Conservation (phyloP, 30 jellyfish, hydroid and myxozoan genomes). For the Aurelia coerulea region DNA sequence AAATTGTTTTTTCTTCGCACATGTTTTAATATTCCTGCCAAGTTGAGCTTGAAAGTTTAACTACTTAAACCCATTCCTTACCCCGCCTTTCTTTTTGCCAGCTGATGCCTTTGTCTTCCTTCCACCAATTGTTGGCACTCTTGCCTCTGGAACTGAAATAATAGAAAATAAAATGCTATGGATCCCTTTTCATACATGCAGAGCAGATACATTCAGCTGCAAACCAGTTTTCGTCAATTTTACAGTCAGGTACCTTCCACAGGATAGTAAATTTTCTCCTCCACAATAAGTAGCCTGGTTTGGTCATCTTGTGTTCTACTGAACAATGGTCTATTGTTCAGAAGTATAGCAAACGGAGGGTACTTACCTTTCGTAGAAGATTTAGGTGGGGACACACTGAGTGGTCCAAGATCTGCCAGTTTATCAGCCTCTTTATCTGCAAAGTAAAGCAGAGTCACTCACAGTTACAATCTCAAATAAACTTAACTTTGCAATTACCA, state of each 20-base stretch:
- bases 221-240: too few species aligned
- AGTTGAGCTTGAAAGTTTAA: too few species aligned
- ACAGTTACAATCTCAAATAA: too few species aligned
- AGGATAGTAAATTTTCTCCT: too few species aligned
- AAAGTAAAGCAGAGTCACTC: not conserved
- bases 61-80: not conserved
- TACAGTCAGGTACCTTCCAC: too few species aligned
- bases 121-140: conserved; percentile 91
- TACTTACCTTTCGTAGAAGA: conserved; percentile 68
- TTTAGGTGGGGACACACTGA: conserved; percentile 93
- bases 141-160: conserved; percentile 48
- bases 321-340: too few species aligned
- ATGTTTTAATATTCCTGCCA: too few species aligned
- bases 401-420: conserved; percentile 78
- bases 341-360: too few species aligned
- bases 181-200: not conserved
- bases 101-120: conserved; percentile 81
- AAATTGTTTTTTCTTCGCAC: too few species aligned
- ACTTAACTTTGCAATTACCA: too few species aligned
- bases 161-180: not conserved
- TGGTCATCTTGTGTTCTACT: too few species aligned
- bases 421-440: conserved; percentile 50
- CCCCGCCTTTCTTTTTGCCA: conserved; percentile 85
- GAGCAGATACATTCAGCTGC: not conserved
- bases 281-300: too few species aligned